Percentiles rank a stretch among this genome's conserved stretches.
These are phyloP conservation scores for Molanna angustata DNA, from an alignment of 2,888 invertebrate species.

Conservation along the genomic window DNA sequence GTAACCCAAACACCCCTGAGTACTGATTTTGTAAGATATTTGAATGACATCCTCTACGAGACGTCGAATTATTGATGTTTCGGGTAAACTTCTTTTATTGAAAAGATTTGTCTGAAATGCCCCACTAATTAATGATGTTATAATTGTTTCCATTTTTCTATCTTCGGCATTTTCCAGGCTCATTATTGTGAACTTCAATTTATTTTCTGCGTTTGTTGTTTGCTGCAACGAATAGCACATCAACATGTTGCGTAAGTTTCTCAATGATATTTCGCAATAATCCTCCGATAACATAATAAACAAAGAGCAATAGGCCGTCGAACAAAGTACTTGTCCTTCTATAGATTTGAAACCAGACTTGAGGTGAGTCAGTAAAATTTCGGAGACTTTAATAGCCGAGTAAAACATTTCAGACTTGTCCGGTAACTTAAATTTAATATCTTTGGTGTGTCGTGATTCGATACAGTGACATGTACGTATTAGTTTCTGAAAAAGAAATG, in stretches of 20 bases:
- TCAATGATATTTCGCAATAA: slow-evolving; percentile 7
- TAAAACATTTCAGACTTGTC: slow-evolving; percentile 1
- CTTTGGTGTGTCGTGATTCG: slow-evolving; percentile 3
- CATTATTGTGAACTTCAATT: slow-evolving; percentile 1
- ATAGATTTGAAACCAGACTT: slow-evolving; percentile 39
- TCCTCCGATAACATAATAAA: slow-evolving; percentile 37
- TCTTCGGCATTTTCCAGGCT: background rate
- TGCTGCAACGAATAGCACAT: slow-evolving; percentile 6
- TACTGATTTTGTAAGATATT: slow-evolving; percentile 40
- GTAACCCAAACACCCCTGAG: slow-evolving; percentile 48
- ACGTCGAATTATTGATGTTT: background rate
- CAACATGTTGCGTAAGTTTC: slow-evolving; percentile 4
- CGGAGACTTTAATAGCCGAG: slow-evolving; percentile 14
- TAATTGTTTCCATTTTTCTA: slow-evolving; percentile 9
- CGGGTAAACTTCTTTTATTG: background rate
- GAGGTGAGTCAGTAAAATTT: slow-evolving; percentile 16
- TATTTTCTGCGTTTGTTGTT: slow-evolving; percentile 7
- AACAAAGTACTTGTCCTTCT: slow-evolving; percentile 48
- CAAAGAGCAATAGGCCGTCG: slow-evolving; percentile 46
- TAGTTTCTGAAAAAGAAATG: slow-evolving; percentile 10
- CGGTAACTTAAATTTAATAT: background rate
- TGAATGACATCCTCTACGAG: slow-evolving; percentile 36
- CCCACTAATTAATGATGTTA: slow-evolving; percentile 46
- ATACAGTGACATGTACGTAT: slow-evolving; percentile 12
- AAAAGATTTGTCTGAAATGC: slow-evolving; percentile 43